A percentile compares a stretch with the other conserved stretches of the same genome.
Evolutionary conservation across 2,113 vertebrate species (phyloP).

Genomic region (Psammodynastes pulverulentus): DNA sequence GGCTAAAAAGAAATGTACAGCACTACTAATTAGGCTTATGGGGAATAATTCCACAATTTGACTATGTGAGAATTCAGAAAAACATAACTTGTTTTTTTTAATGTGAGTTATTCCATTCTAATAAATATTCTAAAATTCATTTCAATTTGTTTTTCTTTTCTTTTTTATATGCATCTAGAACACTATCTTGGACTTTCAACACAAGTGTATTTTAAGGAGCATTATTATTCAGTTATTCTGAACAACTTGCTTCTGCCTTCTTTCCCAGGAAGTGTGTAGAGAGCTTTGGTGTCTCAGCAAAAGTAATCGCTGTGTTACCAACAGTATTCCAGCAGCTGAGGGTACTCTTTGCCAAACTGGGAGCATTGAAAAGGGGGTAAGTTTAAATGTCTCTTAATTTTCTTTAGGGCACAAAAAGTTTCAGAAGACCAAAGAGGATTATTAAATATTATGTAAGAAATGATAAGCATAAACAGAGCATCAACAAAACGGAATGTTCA

Average conservation of each 20-base stretch:
- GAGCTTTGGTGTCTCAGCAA: slow-evolving; percentile 99
- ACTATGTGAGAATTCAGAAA: background rate
- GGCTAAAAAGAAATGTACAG: background rate
- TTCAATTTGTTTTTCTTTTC: background rate
- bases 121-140: slow-evolving; percentile 34
- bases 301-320: slow-evolving; percentile 98
- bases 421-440: background rate
- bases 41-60: background rate
- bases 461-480: background rate
- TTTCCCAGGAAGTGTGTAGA: slow-evolving; percentile 99
- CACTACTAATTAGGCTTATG: background rate
- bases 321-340: slow-evolving; percentile 97
- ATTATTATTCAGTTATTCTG: slow-evolving; percentile 72
- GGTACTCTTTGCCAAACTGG: slow-evolving; percentile 95
- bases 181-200: slow-evolving; percentile 12
- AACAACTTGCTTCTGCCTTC: slow-evolving; percentile 96
- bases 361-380: slow-evolving; percentile 97
- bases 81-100: background rate
- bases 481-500: background rate
- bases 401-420: background rate
- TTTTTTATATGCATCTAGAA: background rate
- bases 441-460: background rate
- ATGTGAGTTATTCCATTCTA: slow-evolving; percentile 11
- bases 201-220: slow-evolving; percentile 24
- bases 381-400: slow-evolving; percentile 55